phyloP scores from a whole-genome alignment of 2,113 vertebrate genomes.

The Gymnarchus niloticus region DNA sequence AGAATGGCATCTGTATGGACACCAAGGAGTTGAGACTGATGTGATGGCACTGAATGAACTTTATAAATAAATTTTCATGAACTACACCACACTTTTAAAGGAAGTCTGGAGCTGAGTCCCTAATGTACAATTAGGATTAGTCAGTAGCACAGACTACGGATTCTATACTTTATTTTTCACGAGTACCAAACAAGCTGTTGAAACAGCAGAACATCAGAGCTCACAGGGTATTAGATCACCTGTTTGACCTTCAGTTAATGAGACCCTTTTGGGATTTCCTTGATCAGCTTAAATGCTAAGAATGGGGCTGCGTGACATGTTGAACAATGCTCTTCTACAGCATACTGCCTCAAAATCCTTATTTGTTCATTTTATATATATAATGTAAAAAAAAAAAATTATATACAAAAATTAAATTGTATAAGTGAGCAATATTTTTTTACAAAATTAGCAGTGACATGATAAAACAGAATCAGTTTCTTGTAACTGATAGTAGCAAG shows the following conservation, averaged over 20 bases:
- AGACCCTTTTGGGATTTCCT: constrained; percentile 31
- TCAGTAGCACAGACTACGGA: not conserved
- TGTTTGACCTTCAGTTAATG: constrained; percentile 38
- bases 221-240: constrained; percentile 19
- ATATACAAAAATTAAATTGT: too few relatives aligned
- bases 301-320: not conserved
- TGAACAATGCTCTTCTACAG: not conserved
- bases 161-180: not conserved
- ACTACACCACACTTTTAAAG: not conserved
- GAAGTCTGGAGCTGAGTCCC: not conserved
- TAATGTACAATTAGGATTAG: not conserved
- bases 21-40: not conserved
- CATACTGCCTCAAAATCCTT: not conserved
- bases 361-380: not conserved
- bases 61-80: not conserved
- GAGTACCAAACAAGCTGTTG: too few relatives aligned
- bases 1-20: not conserved
- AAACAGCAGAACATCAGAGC: constrained; percentile 1
- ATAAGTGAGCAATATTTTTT: too few relatives aligned
- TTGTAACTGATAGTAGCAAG: too few relatives aligned
- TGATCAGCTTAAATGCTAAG: constrained; percentile 22
- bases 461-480: not conserved
- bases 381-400: too few relatives aligned
- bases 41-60: not conserved
- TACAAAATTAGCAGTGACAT: not conserved